Base-by-base conservation (phyloP, 1,140 invertebrate genomes). In the Sinonovacula constricta region DNA sequence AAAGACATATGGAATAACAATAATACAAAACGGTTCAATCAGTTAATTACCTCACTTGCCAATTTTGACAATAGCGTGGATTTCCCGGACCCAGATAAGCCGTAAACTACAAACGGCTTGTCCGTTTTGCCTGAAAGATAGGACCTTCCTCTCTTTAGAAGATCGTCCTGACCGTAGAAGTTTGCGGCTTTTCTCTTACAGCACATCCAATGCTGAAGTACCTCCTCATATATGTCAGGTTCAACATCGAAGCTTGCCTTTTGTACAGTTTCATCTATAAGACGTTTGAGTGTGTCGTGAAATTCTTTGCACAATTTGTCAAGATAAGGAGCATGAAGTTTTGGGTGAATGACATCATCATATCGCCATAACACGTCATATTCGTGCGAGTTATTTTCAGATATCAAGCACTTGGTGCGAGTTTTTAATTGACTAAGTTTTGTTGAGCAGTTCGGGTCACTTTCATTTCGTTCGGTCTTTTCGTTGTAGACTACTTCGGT, bases 131-230 rank as follows among this genome's bases (percentile, higher is more conserved):
- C 95, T 77, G 94, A 92, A 93, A 99, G 96, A 90, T 99, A 97
- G 22, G 94, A 91, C 86, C 95, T 93, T 49, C 98, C 96, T 79
- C 92, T 94, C 65, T 94, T 93, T 30, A 98, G 91, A 84, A 94
- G 95, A 59, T 96, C 94, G 90, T 97, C 95, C 62, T 97, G 93
- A 0, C 97, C 97, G 88, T 97, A 97, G 91, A 98, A 99, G 49
- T 76, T 56, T 5, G 33, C 18, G 1, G 80, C 76, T 18, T 80
- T 63, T 18, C 74, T 36, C 51, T 83, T 82, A 62, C 87, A 87
- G 26, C 70, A 33, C 0, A 78, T 26, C 84, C 85, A 86, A 56
- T 90, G 89, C 28, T 79, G 72, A 1, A 81, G 34, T 0, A 83
- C 79, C 56, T 89, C 87, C 3, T 86, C 82, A 12, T 62, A 81